Evolutionary conservation across 2,888 invertebrate species (phyloP), one percentile per base, ranked within the genome.

Genomic region (Sarcophaga rosellei): DNA sequence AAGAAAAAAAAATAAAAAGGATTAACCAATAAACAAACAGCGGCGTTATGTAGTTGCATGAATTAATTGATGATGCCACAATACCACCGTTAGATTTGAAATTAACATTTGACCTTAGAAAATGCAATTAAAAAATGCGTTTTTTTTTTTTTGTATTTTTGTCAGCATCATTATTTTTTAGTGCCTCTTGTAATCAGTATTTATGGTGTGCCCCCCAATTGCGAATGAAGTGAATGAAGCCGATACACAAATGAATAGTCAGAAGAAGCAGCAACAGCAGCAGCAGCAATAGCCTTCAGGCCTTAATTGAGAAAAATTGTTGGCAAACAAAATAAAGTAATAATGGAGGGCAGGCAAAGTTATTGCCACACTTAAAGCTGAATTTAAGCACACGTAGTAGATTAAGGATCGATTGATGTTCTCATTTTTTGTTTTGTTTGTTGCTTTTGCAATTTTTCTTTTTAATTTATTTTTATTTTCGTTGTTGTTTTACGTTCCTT

Each of bases 301-400:
- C 35, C 35, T 35, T 35, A 35, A 35, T 35, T 35, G 35, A 35
- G 35, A 35, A 35, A 35, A 35, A 35, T 35, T 2, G 35, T 35
- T 35, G 10, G 35, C 35, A 8, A 35, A 35, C 8, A 35, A 35
- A 35, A 10, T 35, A 10, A 76, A 44, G 3, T 23, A 69, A 53
- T 68, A 65, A 57, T 59, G 74, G 59, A 74, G 73, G 68, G 62
- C 8, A 35, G 35, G 35, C 53, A 53, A 76, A 77, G 73, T 73
- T 77, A 63, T 81, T 73, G 69, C 76, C 84, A 84, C 80, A 77
- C 84, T 81, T 85, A 73, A 72, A 62, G 68, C 77, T 21, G 57
- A 68, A 77, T 77, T 77, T 62, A 23, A 81, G 81, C 84, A 85
- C 84, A 81, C 76, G 84, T 85, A 85, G 68, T 77, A 70, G 63